phyloP scores from a whole-genome alignment of 2,797 vertebrate genomes.

The Pseudomugil gertrudae region DNA sequence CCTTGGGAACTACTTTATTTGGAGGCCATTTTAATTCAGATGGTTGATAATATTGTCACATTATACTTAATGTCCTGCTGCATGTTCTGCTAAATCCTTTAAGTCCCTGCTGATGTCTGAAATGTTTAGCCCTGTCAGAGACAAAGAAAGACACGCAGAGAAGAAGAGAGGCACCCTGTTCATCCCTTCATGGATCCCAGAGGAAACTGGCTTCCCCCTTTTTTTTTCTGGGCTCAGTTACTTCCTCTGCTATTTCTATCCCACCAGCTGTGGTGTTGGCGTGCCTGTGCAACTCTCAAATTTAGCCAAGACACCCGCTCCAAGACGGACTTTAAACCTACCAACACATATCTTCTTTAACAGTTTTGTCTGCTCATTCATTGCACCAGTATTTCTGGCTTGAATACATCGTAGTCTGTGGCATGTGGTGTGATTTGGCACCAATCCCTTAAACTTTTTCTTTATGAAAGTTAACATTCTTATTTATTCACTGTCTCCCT shows the following conservation, averaged over 20 bases:
- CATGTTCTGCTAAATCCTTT: conserved; percentile 29
- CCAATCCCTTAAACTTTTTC: not conserved
- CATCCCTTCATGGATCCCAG: conserved; percentile 4
- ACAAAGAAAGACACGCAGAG: conserved; percentile 13
- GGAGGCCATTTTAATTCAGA: conserved; percentile 9
- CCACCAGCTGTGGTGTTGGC: conserved; percentile 68
- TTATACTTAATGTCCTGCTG: conserved; percentile 17
- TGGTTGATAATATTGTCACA: conserved; percentile 26
- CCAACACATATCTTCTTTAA: conserved; percentile 2
- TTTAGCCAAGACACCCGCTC: conserved; percentile 60
- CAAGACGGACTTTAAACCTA: conserved; percentile 17
- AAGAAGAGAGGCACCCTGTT: conserved; percentile 12
- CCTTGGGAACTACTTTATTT: conserved; percentile 4
- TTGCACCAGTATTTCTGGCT: conserved; percentile 1
- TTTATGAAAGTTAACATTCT: not conserved
- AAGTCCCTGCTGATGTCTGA: conserved; percentile 25
- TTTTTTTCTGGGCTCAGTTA: conserved; percentile 65
- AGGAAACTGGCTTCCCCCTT: conserved; percentile 43
- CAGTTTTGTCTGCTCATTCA: conserved; percentile 18
- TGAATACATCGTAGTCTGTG: conserved; percentile 2
- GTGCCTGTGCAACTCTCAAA: conserved; percentile 69
- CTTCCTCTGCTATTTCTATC: conserved; percentile 78
- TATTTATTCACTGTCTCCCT: not conserved
- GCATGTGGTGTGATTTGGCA: conserved; percentile 1
- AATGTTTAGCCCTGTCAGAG: conserved; percentile 24